Base-by-base conservation (phyloP, 2,113 vertebrate genomes). In the Muntiacus reevesi region DNA sequence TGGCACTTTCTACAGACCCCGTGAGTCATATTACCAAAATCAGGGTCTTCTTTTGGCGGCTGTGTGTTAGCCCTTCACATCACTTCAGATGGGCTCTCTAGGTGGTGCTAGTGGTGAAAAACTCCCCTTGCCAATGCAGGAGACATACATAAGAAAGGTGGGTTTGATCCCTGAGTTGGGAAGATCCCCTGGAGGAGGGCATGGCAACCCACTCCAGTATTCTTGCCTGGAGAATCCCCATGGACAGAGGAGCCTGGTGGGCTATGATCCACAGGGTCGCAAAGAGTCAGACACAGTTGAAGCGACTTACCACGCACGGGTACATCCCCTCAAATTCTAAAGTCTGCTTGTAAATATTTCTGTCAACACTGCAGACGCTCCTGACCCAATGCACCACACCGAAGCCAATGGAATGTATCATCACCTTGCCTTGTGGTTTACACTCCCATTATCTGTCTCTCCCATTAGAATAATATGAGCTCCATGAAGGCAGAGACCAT, bases 381-480 rank as follows among this genome's bases (percentile, higher is more conserved):
- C 57, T 16, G 25, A 9, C 16, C 55, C 92, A n/a, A 2, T 0
- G n/a, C 8, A 13, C 11, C 52, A 36, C 28, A 23, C 43, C 11
- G 16, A 74, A 28, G 57, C n/a, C 76, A 27, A 30, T 19, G 30
- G 45, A 25, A 45, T 0, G 15, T 0, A 12, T 36, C 1, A 3
- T 23, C 6, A 10, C 45, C 33, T 0, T 19, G 17, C 81, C 10
- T 12, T 43, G 15, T 43, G 40, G 55, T 30, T 43, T 12, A 60
- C 7, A 16, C n/a, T 40, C 67, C 12, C 15, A 13, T 14, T 3
- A 5, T 23, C 62, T 27, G 9, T 43, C 62, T 91, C 84, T 74
- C 13, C n/a, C 60, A 0, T 2, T 14, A 14, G 64, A 89, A 33
- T 15, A 43, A 33, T 15, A 43, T 2, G 19, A 85, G 43, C 47